Evolutionary conservation across 2,113 vertebrate species (phyloP).

Genomic region (Larimichthys polyactis): DNA sequence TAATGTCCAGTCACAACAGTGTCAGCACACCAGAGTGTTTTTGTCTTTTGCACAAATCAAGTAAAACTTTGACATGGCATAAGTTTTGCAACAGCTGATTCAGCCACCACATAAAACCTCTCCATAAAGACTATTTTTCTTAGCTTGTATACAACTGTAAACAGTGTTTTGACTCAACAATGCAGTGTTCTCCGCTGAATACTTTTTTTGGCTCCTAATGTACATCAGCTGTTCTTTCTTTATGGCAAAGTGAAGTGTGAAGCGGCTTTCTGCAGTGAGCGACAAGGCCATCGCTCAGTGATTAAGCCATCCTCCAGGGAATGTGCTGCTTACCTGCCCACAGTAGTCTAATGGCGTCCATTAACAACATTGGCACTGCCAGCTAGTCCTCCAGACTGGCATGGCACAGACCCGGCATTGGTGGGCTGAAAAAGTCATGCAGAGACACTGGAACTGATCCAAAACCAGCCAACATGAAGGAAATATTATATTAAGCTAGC

Average conservation of each 20-base stretch:
- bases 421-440: conserved; percentile 23
- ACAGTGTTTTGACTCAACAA: background rate
- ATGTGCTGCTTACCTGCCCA: conserved; percentile 55
- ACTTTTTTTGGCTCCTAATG: conserved; percentile 15
- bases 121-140: background rate
- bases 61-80: background rate
- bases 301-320: conserved; percentile 48
- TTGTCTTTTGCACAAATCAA: conserved; percentile 21
- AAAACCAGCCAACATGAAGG: conserved; percentile 35
- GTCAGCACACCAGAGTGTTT: background rate
- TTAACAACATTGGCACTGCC: conserved; percentile 62
- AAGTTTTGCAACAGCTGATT: background rate
- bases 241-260: conserved; percentile 45
- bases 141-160: background rate
- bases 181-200: conserved; percentile 6
- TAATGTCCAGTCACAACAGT: background rate
- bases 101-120: background rate
- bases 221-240: conserved; percentile 48
- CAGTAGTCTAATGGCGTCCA: conserved; percentile 65
- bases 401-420: conserved; percentile 32
- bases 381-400: conserved; percentile 47
- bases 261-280: conserved; percentile 19
- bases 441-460: conserved; percentile 42
- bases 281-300: conserved; percentile 38
- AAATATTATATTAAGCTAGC: conserved; percentile 46